A percentile compares a stretch with the other conserved stretches of the same genome.
Conservation (phyloP, 2,113 vertebrate genomes). For the Pungitius pungitius region DNA sequence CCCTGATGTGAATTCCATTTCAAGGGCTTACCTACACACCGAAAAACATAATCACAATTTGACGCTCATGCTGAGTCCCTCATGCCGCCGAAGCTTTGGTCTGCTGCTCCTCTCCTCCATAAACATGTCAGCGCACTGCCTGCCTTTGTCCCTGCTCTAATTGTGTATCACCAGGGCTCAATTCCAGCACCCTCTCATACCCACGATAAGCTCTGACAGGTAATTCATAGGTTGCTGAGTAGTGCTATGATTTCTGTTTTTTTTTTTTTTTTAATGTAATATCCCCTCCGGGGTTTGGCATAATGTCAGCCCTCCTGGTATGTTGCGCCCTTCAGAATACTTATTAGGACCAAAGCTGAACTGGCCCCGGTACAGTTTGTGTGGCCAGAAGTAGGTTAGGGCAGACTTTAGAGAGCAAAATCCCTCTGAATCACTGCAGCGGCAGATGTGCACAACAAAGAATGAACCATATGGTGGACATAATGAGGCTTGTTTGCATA, state of each 20-base stretch:
- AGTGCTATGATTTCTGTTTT: constrained; percentile 45
- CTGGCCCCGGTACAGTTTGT: constrained; percentile 20
- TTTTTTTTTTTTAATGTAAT: constrained; percentile 50
- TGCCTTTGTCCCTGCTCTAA: constrained; percentile 59
- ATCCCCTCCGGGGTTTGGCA: constrained; percentile 21
- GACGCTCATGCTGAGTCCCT: constrained; percentile 37
- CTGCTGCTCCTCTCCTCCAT: constrained; percentile 28
- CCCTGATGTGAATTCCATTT: constrained; percentile 40
- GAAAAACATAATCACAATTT: constrained; percentile 35
- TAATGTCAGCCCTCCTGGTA: constrained; percentile 33
- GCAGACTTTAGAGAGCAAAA: constrained; percentile 37
- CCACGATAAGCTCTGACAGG: constrained; percentile 51
- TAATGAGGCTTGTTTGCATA: constrained; percentile 50
- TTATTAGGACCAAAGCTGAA: constrained; percentile 29
- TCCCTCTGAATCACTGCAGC: constrained; percentile 25
- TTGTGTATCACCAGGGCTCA: constrained; percentile 46
- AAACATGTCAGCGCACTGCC: constrained; percentile 6
- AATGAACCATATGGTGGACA: constrained; percentile 55
- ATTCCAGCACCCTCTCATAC: constrained; percentile 13
- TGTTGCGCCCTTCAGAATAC: constrained; percentile 40
- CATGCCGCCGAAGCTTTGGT: constrained; percentile 38
- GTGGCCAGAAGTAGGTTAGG: not conserved
- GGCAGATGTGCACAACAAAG: constrained; percentile 21
- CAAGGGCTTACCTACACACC: constrained; percentile 33
- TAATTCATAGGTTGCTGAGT: constrained; percentile 63